These are phyloP conservation scores for Acleris laterana DNA, from an alignment of 2,888 invertebrate species.

Conservation along the genomic window DNA sequence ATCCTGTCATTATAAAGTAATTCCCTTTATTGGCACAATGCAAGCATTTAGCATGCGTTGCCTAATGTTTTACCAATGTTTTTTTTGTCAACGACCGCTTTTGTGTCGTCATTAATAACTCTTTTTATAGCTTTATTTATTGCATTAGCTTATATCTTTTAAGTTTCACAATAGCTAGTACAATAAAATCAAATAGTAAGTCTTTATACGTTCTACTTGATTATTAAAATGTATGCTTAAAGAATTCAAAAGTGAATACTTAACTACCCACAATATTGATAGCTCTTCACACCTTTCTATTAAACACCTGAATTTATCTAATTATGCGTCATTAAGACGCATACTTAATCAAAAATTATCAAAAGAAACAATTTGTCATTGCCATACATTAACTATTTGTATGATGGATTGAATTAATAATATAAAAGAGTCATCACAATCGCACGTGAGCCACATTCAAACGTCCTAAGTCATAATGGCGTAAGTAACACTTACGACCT, in stretches of 20 bases:
- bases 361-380: constrained; percentile 58
- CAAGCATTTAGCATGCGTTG: too few relatives aligned
- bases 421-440: constrained; percentile 48
- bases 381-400: constrained; percentile 42
- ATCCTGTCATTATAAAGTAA: too few relatives aligned
- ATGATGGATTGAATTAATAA: constrained; percentile 67
- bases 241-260: constrained; percentile 19
- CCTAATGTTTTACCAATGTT: too few relatives aligned
- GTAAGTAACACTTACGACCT: neutral
- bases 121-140: too few relatives aligned
- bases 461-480: constrained; percentile 1
- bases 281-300: constrained; percentile 22
- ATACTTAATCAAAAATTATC: constrained; percentile 52
- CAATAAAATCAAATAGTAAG: neutral
- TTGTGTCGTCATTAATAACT: too few relatives aligned
- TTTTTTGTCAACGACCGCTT: too few relatives aligned
- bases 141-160: too few relatives aligned
- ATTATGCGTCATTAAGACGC: constrained; percentile 47
- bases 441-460: neutral
- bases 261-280: constrained; percentile 25
- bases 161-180: neutral
- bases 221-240: constrained; percentile 7
- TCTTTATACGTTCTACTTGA: neutral
- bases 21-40: too few relatives aligned
- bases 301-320: constrained; percentile 26